A percentile compares a stretch with the other conserved stretches of the same genome.
Evolutionary conservation across 1,140 invertebrate species (phyloP).

Genomic region (Andrena cerasifolii): DNA sequence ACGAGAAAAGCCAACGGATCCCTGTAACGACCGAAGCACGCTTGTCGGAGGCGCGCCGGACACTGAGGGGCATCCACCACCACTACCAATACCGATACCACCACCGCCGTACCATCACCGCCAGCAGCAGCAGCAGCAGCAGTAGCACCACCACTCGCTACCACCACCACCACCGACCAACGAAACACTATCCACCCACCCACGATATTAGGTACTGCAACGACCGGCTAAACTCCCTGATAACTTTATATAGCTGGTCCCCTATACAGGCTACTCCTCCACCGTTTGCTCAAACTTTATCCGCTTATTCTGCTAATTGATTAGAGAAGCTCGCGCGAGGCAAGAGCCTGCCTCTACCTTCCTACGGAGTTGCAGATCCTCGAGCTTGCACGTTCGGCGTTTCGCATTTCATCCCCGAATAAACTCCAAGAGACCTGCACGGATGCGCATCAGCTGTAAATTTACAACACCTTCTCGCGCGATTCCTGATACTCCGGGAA

Average conservation of each 20-base stretch:
- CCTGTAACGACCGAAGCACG: conserved; percentile 77
- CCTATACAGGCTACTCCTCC: conserved; percentile 34
- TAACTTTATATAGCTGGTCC: conserved; percentile 70
- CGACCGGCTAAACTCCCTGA: conserved; percentile 71
- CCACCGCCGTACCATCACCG: conserved; percentile 53
- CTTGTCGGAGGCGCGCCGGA: conserved; percentile 82
- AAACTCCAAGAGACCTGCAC: no score
- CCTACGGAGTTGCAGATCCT: no score
- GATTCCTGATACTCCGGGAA: no score
- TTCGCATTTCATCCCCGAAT: no score
- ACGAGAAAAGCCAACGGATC: conserved; percentile 57
- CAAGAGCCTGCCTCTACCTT: no score
- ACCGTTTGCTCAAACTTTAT: not conserved
- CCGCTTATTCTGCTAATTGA: no score
- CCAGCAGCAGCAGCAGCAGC: conserved; percentile 38
- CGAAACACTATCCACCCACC: conserved; percentile 75
- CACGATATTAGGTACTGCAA: conserved; percentile 73
- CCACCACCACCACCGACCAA: conserved; percentile 63
- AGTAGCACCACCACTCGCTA: conserved; percentile 45
- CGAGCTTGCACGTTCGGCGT: no score
- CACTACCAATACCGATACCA: conserved; percentile 64
- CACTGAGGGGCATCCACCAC: conserved; percentile 81
- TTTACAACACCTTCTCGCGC: no score
- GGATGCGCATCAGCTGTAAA: no score
- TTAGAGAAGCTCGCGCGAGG: no score